Evolutionary conservation across 2,797 vertebrate species (phyloP).

Genomic region (Sphaeramia orbicularis): DNA sequence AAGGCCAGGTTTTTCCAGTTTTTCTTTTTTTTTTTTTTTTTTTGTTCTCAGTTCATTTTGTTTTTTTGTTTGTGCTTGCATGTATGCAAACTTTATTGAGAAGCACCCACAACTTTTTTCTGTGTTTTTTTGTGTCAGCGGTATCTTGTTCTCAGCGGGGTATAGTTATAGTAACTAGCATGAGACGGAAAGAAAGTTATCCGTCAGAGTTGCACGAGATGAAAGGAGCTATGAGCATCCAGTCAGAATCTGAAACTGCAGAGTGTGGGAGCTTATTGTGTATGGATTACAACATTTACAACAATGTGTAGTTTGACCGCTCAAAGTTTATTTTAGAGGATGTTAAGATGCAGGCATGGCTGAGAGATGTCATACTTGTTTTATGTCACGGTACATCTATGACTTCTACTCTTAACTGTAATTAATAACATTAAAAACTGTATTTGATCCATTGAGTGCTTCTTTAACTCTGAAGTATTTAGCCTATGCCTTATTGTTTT

Average conservation of each 20-base stretch:
- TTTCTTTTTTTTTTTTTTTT: slow-evolving; percentile 63
- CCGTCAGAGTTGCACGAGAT: slow-evolving; percentile 20
- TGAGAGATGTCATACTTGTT: slow-evolving; percentile 20
- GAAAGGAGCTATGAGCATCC: slow-evolving; percentile 18
- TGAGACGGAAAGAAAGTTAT: slow-evolving; percentile 23
- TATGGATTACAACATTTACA: slow-evolving; percentile 40
- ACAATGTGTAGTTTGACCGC: slow-evolving; percentile 28
- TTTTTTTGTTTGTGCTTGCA: slow-evolving; percentile 63
- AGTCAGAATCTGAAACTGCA: slow-evolving; percentile 28
- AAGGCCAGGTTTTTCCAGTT: slow-evolving; percentile 90
- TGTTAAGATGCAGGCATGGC: slow-evolving; percentile 7
- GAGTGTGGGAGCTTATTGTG: slow-evolving; percentile 22
- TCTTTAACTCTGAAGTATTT: too few relatives aligned
- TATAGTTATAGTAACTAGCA: slow-evolving; percentile 10
- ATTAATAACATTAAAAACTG: too few relatives aligned
- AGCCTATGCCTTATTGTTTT: too few relatives aligned
- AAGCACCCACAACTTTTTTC: slow-evolving; percentile 29
- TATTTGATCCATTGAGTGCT: too few relatives aligned
- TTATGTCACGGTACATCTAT: not conserved
- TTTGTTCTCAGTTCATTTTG: slow-evolving; percentile 73
- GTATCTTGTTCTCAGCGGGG: slow-evolving; percentile 27
- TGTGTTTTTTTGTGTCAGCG: slow-evolving; percentile 27
- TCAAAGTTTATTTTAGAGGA: slow-evolving; percentile 18
- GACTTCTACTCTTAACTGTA: too few relatives aligned
- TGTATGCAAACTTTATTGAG: slow-evolving; percentile 77